Conservation (phyloP, 1,140 invertebrate species). For the Aradophagus sp. region DNA sequence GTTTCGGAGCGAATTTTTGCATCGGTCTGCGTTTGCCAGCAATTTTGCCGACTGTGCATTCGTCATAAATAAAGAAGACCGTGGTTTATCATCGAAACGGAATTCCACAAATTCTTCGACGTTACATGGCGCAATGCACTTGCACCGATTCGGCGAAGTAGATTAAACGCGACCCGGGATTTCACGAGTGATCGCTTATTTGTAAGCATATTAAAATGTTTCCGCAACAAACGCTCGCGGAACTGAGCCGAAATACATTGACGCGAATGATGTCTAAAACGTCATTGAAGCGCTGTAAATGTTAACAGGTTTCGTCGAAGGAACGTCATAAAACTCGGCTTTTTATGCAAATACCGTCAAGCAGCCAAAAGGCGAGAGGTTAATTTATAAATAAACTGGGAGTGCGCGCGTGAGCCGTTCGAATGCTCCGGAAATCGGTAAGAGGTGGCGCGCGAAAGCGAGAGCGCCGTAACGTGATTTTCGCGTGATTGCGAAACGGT, state of each 20-base stretch:
- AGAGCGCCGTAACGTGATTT: too few species aligned
- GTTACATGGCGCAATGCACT: too few species aligned
- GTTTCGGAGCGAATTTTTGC: conserved; percentile 21
- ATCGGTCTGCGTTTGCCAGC: too few species aligned
- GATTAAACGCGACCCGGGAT: conserved; percentile 6
- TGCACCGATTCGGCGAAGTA: too few species aligned
- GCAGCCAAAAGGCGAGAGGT: conserved; percentile 9
- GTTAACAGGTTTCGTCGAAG: conserved; percentile 35
- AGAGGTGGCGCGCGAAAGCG: too few species aligned
- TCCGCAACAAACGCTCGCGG: too few species aligned
- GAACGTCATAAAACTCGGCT: conserved; percentile 24
- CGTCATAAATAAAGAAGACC: too few species aligned
- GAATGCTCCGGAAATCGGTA: background rate
- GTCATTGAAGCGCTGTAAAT: conserved; percentile 35
- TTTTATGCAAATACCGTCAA: conserved; percentile 16
- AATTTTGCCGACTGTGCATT: too few species aligned
- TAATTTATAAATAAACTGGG: conserved; percentile 30
- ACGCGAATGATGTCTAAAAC: too few species aligned
- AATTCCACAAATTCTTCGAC: conserved; percentile 22
- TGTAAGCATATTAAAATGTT: too few species aligned
- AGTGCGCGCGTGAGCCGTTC: conserved; percentile 5
- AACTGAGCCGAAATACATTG: too few species aligned
- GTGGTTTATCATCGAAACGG: conserved; percentile 20
- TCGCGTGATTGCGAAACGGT: too few species aligned
- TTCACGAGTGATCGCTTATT: conserved; percentile 10